phyloP scores from a whole-genome alignment of 2,113 vertebrate species.

The Malurus elegans region DNA sequence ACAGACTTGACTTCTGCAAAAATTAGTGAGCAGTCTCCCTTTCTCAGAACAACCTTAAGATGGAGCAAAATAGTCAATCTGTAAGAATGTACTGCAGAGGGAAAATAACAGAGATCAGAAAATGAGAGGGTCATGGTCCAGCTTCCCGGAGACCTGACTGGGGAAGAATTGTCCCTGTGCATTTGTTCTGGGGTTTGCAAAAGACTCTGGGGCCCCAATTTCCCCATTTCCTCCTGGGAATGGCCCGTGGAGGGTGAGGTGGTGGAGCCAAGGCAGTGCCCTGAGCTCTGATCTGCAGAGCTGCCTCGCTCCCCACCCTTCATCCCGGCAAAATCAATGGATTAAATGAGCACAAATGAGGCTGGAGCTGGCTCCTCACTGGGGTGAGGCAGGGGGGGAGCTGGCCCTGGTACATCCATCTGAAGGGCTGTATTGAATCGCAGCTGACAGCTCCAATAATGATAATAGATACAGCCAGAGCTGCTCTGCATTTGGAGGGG shows the following conservation, averaged over 20 bases:
- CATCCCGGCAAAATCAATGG: neutral
- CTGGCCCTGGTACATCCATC: conserved; percentile 15
- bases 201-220: neutral
- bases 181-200: neutral
- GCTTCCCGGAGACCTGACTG: neutral
- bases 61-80: neutral
- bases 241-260: neutral
- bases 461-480: conserved; percentile 42
- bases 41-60: neutral
- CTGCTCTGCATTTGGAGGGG: neutral
- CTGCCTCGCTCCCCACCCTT: neutral
- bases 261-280: neutral
- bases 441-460: conserved; percentile 57
- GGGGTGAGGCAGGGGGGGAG: conserved; percentile 14
- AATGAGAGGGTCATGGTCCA: neutral
- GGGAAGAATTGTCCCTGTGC: neutral
- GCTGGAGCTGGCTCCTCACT: conserved; percentile 11
- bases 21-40: neutral
- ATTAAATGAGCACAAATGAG: conserved; percentile 51
- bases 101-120: neutral
- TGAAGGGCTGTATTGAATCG: conserved; percentile 20
- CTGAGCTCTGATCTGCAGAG: neutral
- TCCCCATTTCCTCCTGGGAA: neutral
- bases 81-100: neutral
- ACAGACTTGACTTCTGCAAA: neutral